Evolutionary conservation across 2,888 invertebrate genomes (phyloP).

Genomic region (Drosophila ustulata): DNA sequence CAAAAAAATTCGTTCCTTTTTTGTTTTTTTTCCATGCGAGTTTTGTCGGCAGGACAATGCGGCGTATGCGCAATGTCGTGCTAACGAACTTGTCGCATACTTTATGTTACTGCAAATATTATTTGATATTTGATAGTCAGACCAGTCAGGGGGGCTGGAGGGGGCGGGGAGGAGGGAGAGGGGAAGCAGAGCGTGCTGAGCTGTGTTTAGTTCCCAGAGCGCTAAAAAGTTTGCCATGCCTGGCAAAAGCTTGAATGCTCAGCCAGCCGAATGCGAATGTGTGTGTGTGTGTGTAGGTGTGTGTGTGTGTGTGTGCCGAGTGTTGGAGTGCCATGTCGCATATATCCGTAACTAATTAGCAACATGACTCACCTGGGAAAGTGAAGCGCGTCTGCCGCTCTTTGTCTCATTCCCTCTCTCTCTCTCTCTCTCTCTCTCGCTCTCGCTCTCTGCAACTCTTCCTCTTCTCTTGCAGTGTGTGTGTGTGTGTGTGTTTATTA

Average conservation of each 20-base stretch:
- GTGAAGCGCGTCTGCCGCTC: constrained; percentile 5
- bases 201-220: constrained; percentile 55
- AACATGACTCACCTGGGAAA: constrained; percentile 76
- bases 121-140: constrained; percentile 60
- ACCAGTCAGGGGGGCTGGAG: background rate
- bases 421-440: background rate
- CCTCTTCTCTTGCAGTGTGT: background rate
- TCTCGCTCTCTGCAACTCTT: background rate
- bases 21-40: background rate
- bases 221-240: constrained; percentile 54
- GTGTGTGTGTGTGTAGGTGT: constrained; percentile 13
- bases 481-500: constrained; percentile 17
- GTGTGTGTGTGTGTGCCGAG: constrained; percentile 24
- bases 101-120: constrained; percentile 56
- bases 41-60: constrained; percentile 14
- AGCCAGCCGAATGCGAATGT: constrained; percentile 26
- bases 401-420: background rate
- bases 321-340: constrained; percentile 48
- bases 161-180: no score
- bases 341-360: constrained; percentile 77
- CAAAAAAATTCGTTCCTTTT: background rate
- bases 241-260: constrained; percentile 55
- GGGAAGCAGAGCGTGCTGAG: background rate
- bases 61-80: constrained; percentile 61
- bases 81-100: constrained; percentile 58